phyloP scores from a whole-genome alignment of 1,140 invertebrate genomes.

The Sesamia nonagrioides region DNA sequence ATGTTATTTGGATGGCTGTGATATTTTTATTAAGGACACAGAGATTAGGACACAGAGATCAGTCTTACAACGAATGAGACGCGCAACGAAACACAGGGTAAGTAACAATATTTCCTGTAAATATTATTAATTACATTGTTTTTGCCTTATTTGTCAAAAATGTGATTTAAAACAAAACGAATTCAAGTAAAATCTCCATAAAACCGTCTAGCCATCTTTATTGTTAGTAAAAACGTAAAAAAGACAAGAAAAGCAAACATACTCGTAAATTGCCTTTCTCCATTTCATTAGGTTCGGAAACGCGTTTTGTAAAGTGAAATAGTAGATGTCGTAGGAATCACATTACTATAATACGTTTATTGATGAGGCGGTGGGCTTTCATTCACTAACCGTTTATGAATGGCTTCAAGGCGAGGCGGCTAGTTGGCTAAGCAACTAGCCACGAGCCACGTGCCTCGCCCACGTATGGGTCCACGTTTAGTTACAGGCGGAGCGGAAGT shows the following conservation, averaged over 20 bases:
- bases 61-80: too few species aligned
- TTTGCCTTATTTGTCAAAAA: too few species aligned
- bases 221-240: not conserved
- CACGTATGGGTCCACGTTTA: constrained; percentile 51
- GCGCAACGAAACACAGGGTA: too few species aligned
- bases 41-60: too few species aligned
- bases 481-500: constrained; percentile 60
- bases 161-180: too few species aligned
- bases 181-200: not conserved
- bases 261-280: constrained; percentile 33
- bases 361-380: constrained; percentile 40
- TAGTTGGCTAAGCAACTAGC: constrained; percentile 36
- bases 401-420: constrained; percentile 39
- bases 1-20: too few species aligned
- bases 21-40: too few species aligned
- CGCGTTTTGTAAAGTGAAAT: constrained; percentile 26
- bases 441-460: constrained; percentile 62
- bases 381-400: constrained; percentile 53
- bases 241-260: not conserved
- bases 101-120: too few species aligned
- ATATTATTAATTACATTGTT: too few species aligned
- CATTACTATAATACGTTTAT: constrained; percentile 34
- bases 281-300: constrained; percentile 12
- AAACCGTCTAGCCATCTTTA: not conserved
- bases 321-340: constrained; percentile 26